Evolutionary conservation across 2,113 vertebrate genomes (phyloP), one percentile per base, ranked within the genome.

Genomic region (Myxocyprinus asiaticus): DNA sequence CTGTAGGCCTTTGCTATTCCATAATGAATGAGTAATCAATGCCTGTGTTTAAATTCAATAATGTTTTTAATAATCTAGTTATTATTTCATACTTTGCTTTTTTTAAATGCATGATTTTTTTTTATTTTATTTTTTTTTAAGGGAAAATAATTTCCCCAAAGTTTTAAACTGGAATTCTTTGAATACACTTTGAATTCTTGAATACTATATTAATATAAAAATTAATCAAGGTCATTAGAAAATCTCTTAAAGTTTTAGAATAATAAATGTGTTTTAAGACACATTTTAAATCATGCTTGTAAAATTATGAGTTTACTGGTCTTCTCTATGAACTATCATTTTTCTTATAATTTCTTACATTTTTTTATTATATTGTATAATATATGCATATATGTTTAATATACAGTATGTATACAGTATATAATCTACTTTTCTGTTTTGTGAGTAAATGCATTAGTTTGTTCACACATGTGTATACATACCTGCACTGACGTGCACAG

Each of bases 21-120:
- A 72, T 72, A 59, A 72, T 47, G n/a, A 59, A 72, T 59, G 9
- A 14, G 4, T 11, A 72, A 72, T 72, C 55, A 71, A 71, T 70
- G 51, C 33, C 10, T 55, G 68, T 70, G 50, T 71, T 71, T 58
- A 45, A 58, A 58, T 58, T 53, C 53, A 58, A 44, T 45, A 11
- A 55, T 42, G 53, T 44, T 71, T 71, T 43, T 15, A 58, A 58
- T 22, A 69, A 50, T 22, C 12, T 4, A 42, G 15, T 69, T 69
- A 69, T 69, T 69, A 53, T 50, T 69, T 15, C 53, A 9, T 15
- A 44, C 58, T 56, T 72, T 72, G 42, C 56, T 33, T 53, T 58
- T 12, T 59, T 17, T 7, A 33, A 43, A 53, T 53, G 50, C 11
- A 14, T 51, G 48, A n/a, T n/a, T n/a, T n/a, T n/a, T n/a, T n/a